Conservation (phyloP, 2,113 vertebrate species). For the Alosa alosa region DNA sequence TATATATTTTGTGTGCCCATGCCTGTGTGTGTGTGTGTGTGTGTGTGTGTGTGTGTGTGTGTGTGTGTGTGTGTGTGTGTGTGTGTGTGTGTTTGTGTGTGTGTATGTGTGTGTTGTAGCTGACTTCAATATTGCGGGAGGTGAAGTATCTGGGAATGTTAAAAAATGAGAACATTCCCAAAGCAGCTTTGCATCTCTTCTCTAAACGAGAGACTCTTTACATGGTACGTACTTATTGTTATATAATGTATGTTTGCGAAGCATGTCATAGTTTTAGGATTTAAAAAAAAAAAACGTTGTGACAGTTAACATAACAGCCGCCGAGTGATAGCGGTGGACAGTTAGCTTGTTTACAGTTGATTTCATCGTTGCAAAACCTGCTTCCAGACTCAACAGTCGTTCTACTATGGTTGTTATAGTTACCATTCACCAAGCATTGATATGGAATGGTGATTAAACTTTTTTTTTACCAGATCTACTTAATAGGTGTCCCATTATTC, state of each 20-base stretch:
- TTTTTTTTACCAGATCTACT: no score
- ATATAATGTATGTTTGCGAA: background rate
- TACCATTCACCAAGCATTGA: no score
- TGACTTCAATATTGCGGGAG: conserved; percentile 71
- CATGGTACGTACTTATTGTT: conserved; percentile 56
- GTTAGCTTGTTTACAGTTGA: no score
- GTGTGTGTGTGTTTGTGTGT: background rate
- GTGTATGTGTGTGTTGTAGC: conserved; percentile 46
- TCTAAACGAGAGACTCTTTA: conserved; percentile 68
- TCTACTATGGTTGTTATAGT: no score
- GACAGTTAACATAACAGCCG: no score
- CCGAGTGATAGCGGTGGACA: no score
- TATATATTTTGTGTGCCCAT: background rate
- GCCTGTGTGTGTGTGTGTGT: background rate
- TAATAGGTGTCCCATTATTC: no score
- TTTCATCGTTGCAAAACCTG: no score
- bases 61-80: no score
- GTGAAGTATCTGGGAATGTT: conserved; percentile 72
- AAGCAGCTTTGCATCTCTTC: conserved; percentile 69
- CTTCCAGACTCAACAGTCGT: no score
- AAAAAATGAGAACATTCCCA: conserved; percentile 65
- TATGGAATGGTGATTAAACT: no score
- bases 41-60: conserved; percentile 8
- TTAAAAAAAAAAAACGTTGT: no score
- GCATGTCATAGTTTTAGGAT: background rate